Evolutionary conservation across 2,797 vertebrate species (phyloP).

Genomic region (Gymnoscopelus braueri): DNA sequence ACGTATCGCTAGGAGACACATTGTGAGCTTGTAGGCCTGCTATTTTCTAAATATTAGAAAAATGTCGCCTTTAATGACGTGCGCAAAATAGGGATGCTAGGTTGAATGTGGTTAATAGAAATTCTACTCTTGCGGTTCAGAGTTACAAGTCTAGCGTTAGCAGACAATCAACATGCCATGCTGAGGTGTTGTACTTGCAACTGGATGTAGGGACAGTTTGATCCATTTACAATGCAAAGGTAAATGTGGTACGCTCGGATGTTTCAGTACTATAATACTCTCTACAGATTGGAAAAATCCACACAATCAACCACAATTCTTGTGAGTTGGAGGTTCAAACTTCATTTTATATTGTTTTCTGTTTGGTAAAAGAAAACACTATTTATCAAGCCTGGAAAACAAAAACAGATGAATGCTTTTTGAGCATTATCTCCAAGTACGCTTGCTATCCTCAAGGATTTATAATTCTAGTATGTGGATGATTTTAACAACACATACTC

Average conservation of each 20-base stretch:
- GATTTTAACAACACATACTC: too few relatives aligned
- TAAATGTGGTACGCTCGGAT: constrained; percentile 17
- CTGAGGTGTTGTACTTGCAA: constrained; percentile 13
- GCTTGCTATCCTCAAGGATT: background rate
- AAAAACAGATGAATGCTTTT: background rate
- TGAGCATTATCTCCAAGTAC: constrained; percentile 11
- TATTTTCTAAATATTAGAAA: too few relatives aligned
- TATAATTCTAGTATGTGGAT: too few relatives aligned
- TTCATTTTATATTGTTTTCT: too few relatives aligned
- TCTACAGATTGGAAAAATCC: constrained; percentile 29
- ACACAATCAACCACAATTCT: background rate
- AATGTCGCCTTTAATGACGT: too few relatives aligned
- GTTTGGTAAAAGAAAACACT: too few relatives aligned
- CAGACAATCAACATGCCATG: background rate
- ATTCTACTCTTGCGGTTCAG: constrained; percentile 21
- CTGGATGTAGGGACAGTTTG: constrained; percentile 24
- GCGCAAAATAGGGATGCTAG: background rate
- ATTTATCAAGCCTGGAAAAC: background rate
- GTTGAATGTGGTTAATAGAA: constrained; percentile 8
- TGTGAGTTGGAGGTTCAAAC: too few relatives aligned
- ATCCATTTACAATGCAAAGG: constrained; percentile 14
- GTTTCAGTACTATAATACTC: constrained; percentile 21
- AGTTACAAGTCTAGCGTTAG: background rate
- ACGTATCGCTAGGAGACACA: too few relatives aligned
- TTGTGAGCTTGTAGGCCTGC: too few relatives aligned